Evolutionary conservation across 2,888 invertebrate species (phyloP).

Genomic region (Hartigia nigra): DNA sequence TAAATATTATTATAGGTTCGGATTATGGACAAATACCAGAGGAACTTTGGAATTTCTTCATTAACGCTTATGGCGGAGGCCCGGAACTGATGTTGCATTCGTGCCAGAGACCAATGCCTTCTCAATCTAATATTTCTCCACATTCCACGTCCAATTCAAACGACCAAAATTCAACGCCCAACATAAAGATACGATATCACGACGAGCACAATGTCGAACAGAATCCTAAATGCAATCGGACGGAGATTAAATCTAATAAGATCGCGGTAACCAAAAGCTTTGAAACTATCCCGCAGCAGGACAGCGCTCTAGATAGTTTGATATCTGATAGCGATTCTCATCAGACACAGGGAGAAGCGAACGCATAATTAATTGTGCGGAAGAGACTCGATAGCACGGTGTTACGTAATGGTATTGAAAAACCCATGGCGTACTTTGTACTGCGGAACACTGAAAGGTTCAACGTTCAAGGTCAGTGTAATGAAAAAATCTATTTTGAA

Average conservation of each 20-base stretch:
- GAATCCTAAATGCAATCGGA: slow-evolving; percentile 49
- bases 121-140: slow-evolving; percentile 57
- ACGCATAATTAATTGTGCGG: slow-evolving; percentile 23
- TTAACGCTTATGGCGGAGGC: slow-evolving; percentile 88
- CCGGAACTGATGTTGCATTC: slow-evolving; percentile 76
- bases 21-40: slow-evolving; percentile 85
- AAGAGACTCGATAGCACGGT: slow-evolving; percentile 12
- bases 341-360: slow-evolving; percentile 51
- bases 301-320: slow-evolving; percentile 56
- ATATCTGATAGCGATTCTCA: slow-evolving; percentile 53
- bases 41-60: slow-evolving; percentile 89
- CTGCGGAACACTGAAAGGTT: slow-evolving; percentile 5
- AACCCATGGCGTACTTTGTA: slow-evolving; percentile 9
- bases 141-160: slow-evolving; percentile 62
- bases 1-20: slow-evolving; percentile 57
- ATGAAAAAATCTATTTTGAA: slow-evolving; percentile 23
- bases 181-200: background rate
- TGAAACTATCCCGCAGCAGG: slow-evolving; percentile 57
- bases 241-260: slow-evolving; percentile 52
- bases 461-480: slow-evolving; percentile 14
- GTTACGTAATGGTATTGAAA: background rate
- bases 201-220: slow-evolving; percentile 39
- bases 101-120: slow-evolving; percentile 52
- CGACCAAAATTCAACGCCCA: slow-evolving; percentile 20
- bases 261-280: slow-evolving; percentile 52